Conservation (phyloP, 2,797 vertebrate species). For the Schizopygopsis pylzovi region DNA sequence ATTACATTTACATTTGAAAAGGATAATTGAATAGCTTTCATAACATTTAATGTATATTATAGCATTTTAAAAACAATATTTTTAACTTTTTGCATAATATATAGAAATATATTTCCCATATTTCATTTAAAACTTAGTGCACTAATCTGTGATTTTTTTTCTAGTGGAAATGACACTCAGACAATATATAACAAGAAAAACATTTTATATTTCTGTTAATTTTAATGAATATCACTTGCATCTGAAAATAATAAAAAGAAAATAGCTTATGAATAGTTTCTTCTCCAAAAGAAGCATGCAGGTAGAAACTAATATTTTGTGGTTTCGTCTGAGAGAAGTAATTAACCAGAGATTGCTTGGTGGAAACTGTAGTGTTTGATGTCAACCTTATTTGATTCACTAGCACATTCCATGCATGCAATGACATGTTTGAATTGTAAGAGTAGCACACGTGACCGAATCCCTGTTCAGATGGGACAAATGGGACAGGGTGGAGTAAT, state of each 20-base stretch:
- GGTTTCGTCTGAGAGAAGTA: conserved; percentile 30
- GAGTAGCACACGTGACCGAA: conserved; percentile 12
- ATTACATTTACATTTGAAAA: background rate
- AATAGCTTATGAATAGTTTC: background rate
- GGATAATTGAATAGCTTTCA: background rate
- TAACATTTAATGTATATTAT: background rate
- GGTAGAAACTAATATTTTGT: background rate
- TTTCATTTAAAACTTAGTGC: background rate
- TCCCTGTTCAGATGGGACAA: conserved; percentile 34
- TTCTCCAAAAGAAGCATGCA: background rate
- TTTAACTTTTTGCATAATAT: background rate
- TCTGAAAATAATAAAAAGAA: too few relatives aligned
- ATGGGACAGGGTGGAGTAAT: conserved; percentile 10
- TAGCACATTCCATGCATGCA: conserved; percentile 56
- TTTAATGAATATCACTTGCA: background rate
- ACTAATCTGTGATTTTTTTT: background rate
- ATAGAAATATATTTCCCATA: background rate
- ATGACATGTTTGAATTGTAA: conserved; percentile 46
- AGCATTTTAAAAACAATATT: background rate
- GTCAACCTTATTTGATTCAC: conserved; percentile 44
- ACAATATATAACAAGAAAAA: background rate
- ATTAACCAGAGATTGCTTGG: conserved; percentile 20
- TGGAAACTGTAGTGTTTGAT: conserved; percentile 25
- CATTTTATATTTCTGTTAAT: background rate
- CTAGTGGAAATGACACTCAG: background rate